Evolutionary conservation across 2,888 invertebrate genomes (phyloP).

Genomic region (Mystacides longicornis): DNA sequence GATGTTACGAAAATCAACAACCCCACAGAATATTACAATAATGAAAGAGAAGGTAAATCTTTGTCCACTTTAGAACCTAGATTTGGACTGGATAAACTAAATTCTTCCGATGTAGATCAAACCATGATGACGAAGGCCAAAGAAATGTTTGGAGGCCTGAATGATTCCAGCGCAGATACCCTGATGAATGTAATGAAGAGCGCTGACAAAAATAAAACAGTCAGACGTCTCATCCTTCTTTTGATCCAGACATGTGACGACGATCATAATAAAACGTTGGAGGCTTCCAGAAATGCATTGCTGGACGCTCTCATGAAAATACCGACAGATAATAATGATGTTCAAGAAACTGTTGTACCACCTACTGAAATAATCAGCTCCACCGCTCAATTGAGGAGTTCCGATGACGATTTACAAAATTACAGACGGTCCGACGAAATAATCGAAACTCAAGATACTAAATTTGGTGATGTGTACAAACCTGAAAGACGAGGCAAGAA

Average conservation of each 20-base stretch:
- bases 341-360: conserved; percentile 36
- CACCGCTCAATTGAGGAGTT: background rate
- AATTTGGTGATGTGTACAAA: conserved; percentile 27
- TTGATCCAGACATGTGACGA: conserved; percentile 73
- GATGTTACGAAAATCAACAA: background rate
- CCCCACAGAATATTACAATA: conserved; percentile 17
- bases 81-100: conserved; percentile 44
- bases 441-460: conserved; percentile 26
- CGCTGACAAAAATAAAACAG: conserved; percentile 68
- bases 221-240: conserved; percentile 63
- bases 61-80: conserved; percentile 36
- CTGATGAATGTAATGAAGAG: conserved; percentile 76
- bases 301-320: conserved; percentile 62
- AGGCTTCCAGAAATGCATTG: conserved; percentile 61
- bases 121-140: conserved; percentile 64
- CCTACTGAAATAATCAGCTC: conserved; percentile 8
- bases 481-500: conserved; percentile 32
- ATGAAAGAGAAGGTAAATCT: conserved; percentile 35
- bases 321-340: conserved; percentile 45
- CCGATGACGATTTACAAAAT: conserved; percentile 4
- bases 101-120: conserved; percentile 57
- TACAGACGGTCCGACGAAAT: conserved; percentile 27
- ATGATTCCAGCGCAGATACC: conserved; percentile 65
- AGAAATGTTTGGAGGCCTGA: conserved; percentile 67
- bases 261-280: conserved; percentile 61